Conservation (phyloP, 2,888 invertebrate genomes). For the Blastobasis lacticolella region DNA sequence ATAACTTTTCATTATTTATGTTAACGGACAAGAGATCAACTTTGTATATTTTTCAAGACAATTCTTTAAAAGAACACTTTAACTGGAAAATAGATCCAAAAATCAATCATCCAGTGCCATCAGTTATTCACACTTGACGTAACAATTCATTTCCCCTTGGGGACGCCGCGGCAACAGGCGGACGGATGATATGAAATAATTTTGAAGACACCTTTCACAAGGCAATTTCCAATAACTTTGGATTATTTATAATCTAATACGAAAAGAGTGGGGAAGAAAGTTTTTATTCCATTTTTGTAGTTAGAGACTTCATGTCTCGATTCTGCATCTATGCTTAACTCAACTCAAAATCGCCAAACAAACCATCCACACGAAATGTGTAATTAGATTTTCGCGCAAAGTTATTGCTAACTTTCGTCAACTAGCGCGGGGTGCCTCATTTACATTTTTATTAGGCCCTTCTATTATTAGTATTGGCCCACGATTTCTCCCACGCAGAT, state of each 20-base stretch:
- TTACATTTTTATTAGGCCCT: too few relatives aligned
- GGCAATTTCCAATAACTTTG: conserved; percentile 29
- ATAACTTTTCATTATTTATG: too few relatives aligned
- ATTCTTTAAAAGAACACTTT: background rate
- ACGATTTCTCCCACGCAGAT: too few relatives aligned
- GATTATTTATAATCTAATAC: conserved; percentile 28
- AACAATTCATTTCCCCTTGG: conserved; percentile 17
- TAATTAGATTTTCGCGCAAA: too few relatives aligned
- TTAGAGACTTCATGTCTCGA: conserved; percentile 14
- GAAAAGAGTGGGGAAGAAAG: conserved; percentile 22
- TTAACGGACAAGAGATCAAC: too few relatives aligned
- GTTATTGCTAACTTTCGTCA: too few relatives aligned
- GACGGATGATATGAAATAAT: conserved; percentile 24
- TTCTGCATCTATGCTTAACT: conserved; percentile 7
- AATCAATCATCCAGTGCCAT: conserved; percentile 11
- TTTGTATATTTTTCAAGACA: background rate
- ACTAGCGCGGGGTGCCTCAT: background rate
- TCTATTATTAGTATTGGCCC: too few relatives aligned
- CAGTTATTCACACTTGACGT: conserved; percentile 18
- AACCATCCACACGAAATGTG: conserved; percentile 1
- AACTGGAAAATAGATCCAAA: background rate
- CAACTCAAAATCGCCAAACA: conserved; percentile 16
- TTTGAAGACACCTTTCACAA: conserved; percentile 22
- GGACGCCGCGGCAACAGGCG: conserved; percentile 15
- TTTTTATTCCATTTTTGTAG: conserved; percentile 29